phyloP scores from a whole-genome alignment of 2,888 invertebrate genomes.

The Agrotis ipsilon region DNA sequence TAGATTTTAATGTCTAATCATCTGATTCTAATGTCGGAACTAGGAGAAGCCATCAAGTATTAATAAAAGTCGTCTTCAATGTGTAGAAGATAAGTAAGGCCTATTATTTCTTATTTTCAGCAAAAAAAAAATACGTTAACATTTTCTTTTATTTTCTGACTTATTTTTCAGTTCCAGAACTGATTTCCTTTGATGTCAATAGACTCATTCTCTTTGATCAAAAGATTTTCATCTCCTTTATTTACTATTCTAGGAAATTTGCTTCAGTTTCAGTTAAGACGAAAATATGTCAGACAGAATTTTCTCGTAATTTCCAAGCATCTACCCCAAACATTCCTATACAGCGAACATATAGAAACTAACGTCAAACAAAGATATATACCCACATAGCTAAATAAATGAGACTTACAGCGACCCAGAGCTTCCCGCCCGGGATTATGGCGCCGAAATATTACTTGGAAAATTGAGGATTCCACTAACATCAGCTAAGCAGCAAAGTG shows the following conservation, averaged over 20 bases:
- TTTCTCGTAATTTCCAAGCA: constrained; percentile 1
- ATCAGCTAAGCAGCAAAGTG: constrained; percentile 29
- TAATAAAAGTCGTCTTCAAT: not conserved
- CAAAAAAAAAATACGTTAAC: not conserved
- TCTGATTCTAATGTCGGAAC: constrained; percentile 12
- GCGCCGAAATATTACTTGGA: constrained; percentile 50
- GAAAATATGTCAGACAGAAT: not conserved
- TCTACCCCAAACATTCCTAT: constrained; percentile 1
- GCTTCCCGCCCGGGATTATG: constrained; percentile 36
- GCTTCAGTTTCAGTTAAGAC: not conserved
- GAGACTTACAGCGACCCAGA: constrained; percentile 29
- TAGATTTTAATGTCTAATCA: no score
- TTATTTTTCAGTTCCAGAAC: not conserved
- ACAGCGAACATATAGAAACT: constrained; percentile 21
- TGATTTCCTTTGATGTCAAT: not conserved
- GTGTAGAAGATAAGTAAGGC: not conserved
- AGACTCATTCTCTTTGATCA: not conserved
- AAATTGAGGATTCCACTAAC: constrained; percentile 54
- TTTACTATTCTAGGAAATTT: not conserved
- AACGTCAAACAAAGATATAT: constrained; percentile 17
- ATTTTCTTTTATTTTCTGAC: not conserved
- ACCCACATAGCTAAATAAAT: constrained; percentile 37
- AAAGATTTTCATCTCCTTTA: not conserved
- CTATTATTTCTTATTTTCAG: not conserved
- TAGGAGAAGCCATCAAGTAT: constrained; percentile 19